Evolutionary conservation across 2,888 invertebrate species (phyloP), one percentile per base, ranked within the genome.

Genomic region (Polydrusus pterygomalis): DNA sequence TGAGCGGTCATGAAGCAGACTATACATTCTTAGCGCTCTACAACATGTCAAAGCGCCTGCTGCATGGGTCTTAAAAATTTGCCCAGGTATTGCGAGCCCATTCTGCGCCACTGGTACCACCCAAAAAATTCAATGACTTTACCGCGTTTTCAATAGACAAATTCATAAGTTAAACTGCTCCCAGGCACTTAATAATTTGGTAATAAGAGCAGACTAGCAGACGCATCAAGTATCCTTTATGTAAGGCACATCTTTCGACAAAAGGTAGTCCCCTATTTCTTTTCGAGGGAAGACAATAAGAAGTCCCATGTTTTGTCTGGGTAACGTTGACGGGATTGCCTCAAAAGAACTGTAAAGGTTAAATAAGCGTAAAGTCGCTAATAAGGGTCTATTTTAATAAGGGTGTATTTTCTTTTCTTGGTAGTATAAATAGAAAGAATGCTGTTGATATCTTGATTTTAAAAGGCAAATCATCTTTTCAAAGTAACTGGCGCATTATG

Each of bases 111-210:
- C 49, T 49, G 34, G 6, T 17, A 11, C 8, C 25, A 10, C 17
- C 17, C 10, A 49, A 65, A 34, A 65, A 49, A 65, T 58, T 69
- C 47, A 54, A 67, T 73, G 73, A 73, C 73, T 73, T 73, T 64
- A 49, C 47, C 64, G 65, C 65, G 45, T 70, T 62, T 70, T 62
- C 77, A 69, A 77, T 80, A 79, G 81, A 81, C 80, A 82, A 82
- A 83, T 82, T 79, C 79, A 77, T 78, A 79, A 81, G 81, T 82
- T 83, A 83, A 83, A 78, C 79, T 78, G 75, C 78, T 76, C 71
- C 63, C 69, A 70, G 74, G 78, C 70, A 74, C 77, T 75, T 79
- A 78, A 81, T 81, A 76, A 78, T 77, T 79, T 54, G 34, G 77
- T 80, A 81, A 81, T 81, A 77, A 77, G 73, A 70, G 74, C 74